phyloP scores from a whole-genome alignment of 2,797 vertebrate genomes.

The Cryptoblepharus egeriae region DNA sequence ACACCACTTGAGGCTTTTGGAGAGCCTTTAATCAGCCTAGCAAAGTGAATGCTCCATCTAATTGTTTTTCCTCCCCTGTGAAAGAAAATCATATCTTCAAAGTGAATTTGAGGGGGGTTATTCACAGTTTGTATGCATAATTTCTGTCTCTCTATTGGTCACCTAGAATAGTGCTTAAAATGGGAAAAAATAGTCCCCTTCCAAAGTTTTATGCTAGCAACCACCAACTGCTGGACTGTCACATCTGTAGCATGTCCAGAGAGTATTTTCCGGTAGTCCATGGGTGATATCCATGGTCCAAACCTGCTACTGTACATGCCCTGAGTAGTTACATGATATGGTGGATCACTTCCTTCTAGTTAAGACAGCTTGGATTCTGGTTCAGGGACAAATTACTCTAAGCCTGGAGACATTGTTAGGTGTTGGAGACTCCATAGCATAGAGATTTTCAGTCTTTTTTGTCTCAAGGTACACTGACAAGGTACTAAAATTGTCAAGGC shows the following conservation, averaged over 20 bases:
- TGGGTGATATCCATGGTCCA: background rate
- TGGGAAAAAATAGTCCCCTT: background rate
- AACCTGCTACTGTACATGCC: background rate
- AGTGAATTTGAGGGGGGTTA: slow-evolving; percentile 28
- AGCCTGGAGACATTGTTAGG: too few species aligned
- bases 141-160: slow-evolving; percentile 20
- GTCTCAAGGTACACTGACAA: too few species aligned
- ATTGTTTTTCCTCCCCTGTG: slow-evolving; percentile 36
- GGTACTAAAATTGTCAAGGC: too few species aligned
- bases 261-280: background rate
- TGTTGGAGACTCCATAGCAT: too few species aligned
- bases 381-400: background rate
- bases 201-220: background rate
- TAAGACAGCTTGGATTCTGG: too few species aligned
- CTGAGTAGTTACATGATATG: background rate
- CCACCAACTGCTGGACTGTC: background rate
- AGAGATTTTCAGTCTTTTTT: too few species aligned
- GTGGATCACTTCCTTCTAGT: background rate
- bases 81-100: slow-evolving; percentile 51
- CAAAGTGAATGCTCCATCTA: slow-evolving; percentile 57
- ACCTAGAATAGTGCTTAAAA: slow-evolving; percentile 22
- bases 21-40: slow-evolving; percentile 66
- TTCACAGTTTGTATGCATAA: background rate
- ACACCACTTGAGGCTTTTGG: slow-evolving; percentile 62
- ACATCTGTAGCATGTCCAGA: background rate